Evolutionary conservation across 2,888 invertebrate genomes (phyloP).

Genomic region (Apocheima hispidaria): DNA sequence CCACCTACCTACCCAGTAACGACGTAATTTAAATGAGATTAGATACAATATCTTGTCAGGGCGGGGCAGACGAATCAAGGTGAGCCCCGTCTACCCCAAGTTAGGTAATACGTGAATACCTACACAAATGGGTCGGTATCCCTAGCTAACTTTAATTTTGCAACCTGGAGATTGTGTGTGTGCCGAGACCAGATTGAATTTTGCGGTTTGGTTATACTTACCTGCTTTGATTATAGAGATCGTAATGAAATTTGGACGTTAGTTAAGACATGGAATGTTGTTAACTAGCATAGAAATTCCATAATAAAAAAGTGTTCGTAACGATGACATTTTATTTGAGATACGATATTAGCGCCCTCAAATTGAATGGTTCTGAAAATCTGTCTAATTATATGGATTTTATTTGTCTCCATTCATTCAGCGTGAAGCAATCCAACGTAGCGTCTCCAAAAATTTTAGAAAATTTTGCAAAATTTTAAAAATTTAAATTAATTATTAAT

Average conservation of each 20-base stretch:
- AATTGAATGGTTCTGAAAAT: too few relatives aligned
- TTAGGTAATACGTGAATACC: slow-evolving; percentile 30
- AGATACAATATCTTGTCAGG: slow-evolving; percentile 36
- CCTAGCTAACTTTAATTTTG: slow-evolving; percentile 23
- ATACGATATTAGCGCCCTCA: too few relatives aligned
- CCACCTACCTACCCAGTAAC: not conserved
- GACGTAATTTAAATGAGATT: slow-evolving; percentile 39
- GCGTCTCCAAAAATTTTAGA: too few relatives aligned
- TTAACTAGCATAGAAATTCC: not conserved
- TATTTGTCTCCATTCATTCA: too few relatives aligned
- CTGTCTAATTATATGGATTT: too few relatives aligned
- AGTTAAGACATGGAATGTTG: not conserved
- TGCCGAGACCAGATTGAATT: slow-evolving; percentile 23
- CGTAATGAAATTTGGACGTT: not conserved
- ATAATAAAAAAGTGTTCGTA: too few relatives aligned
- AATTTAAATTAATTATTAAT: too few relatives aligned
- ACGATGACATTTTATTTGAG: too few relatives aligned
- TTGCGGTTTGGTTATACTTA: slow-evolving; percentile 24
- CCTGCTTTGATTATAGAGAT: slow-evolving; percentile 5
- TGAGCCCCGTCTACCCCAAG: slow-evolving; percentile 30
- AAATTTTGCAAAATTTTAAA: too few relatives aligned
- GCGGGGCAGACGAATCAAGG: slow-evolving; percentile 37
- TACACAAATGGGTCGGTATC: slow-evolving; percentile 24
- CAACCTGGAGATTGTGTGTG: slow-evolving; percentile 16
- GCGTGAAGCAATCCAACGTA: too few relatives aligned